A percentile compares a stretch with the other conserved stretches of the same genome.
phyloP scores from a whole-genome alignment of 2,888 invertebrate genomes.

The Epistrophe grossulariae region DNA sequence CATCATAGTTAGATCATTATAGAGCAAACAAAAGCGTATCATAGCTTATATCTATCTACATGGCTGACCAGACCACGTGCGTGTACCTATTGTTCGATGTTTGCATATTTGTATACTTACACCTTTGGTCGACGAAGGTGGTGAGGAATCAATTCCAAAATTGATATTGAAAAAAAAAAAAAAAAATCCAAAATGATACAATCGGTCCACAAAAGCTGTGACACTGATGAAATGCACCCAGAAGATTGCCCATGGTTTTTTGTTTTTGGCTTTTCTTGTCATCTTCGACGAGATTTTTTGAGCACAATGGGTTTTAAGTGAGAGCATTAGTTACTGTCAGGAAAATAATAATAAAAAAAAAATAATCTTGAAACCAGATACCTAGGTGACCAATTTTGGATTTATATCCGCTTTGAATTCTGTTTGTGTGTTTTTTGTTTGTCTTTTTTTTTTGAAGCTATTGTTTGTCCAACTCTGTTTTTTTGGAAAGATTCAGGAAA shows the following conservation, averaged over 20 bases:
- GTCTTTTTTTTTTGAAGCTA: background rate
- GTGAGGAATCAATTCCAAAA: slow-evolving; percentile 51
- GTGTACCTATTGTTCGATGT: slow-evolving; percentile 20
- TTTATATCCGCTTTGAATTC: slow-evolving; percentile 13
- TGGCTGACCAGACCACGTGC: background rate
- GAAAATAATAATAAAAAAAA: background rate
- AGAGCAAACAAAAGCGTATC: slow-evolving; percentile 50
- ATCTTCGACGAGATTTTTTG: slow-evolving; percentile 6
- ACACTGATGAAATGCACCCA: slow-evolving; percentile 55
- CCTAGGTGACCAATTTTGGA: slow-evolving; percentile 44
- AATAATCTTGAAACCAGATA: slow-evolving; percentile 40
- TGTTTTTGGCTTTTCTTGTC: slow-evolving; percentile 1
- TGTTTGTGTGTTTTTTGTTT: background rate
- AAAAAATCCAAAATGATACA: slow-evolving; percentile 32
- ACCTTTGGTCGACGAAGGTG: slow-evolving; percentile 25
- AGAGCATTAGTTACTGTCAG: slow-evolving; percentile 61
- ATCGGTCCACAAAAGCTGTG: slow-evolving; percentile 43
- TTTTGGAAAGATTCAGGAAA: slow-evolving; percentile 18
- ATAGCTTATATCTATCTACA: slow-evolving; percentile 1
- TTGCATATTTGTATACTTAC: background rate
- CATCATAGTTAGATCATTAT: slow-evolving; percentile 53
- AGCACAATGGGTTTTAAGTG: slow-evolving; percentile 42
- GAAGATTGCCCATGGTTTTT: slow-evolving; percentile 19
- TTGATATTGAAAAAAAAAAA: slow-evolving; percentile 28
- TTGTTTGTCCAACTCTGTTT: background rate